Percentiles rank a stretch among this genome's conserved stretches.
Evolutionary conservation across 1,140 invertebrate species (phyloP).

Genomic region (Camponotus vicinus): DNA sequence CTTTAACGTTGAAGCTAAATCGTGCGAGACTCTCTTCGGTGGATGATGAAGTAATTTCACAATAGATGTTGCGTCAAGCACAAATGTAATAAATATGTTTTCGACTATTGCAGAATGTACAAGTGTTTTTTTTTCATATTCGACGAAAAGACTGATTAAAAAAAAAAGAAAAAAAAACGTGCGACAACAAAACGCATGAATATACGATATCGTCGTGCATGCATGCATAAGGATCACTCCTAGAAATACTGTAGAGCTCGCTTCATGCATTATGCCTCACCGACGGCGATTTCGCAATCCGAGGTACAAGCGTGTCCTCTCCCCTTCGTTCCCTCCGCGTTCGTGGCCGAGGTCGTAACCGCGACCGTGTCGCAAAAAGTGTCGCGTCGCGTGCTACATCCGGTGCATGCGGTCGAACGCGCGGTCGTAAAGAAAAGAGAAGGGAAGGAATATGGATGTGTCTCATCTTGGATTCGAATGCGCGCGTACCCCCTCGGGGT

Average conservation of each 20-base stretch:
- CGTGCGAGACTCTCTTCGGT: neutral
- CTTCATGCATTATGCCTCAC: slow-evolving; percentile 75
- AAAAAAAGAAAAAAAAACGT: neutral
- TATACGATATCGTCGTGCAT: neutral
- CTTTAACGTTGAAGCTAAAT: neutral
- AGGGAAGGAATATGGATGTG: slow-evolving; percentile 78
- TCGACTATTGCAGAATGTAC: neutral
- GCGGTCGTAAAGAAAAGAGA: slow-evolving; percentile 80
- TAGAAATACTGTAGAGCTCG: slow-evolving; percentile 24
- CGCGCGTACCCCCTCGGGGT: slow-evolving; percentile 65
- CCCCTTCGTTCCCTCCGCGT: neutral
- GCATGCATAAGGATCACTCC: neutral
- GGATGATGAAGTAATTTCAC: neutral
- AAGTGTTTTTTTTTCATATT: neutral
- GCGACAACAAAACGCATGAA: neutral
- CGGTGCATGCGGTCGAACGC: slow-evolving; percentile 66
- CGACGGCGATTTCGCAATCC: slow-evolving; percentile 70
- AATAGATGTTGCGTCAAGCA: neutral
- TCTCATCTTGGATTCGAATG: slow-evolving; percentile 82
- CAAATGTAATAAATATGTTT: neutral
- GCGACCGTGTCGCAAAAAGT: slow-evolving; percentile 67
- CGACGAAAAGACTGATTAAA: slow-evolving; percentile 4
- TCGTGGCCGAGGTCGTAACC: slow-evolving; percentile 64
- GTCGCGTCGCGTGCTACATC: slow-evolving; percentile 71
- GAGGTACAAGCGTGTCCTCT: slow-evolving; percentile 34